Percentiles rank a stretch among this genome's conserved stretches.
Conservation (phyloP, 2,113 vertebrate genomes). For the Odocoileus virginianus region DNA sequence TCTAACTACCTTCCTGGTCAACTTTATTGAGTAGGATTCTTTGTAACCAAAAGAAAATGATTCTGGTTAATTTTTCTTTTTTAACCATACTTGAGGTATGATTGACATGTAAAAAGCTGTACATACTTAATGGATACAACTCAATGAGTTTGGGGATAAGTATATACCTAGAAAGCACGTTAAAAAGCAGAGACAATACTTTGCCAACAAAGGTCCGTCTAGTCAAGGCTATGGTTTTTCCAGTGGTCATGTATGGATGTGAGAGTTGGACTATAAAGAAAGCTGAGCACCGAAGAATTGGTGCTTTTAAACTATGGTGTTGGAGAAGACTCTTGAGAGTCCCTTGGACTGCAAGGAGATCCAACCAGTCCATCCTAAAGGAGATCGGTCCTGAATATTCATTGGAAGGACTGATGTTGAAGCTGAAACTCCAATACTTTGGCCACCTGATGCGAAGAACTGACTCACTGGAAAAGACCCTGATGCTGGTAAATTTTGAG, state of each 20-base stretch:
- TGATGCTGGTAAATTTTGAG: not conserved
- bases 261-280: not conserved
- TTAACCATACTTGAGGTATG: not conserved
- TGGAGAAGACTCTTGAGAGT: not conserved
- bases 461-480: not conserved
- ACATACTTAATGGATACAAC: not conserved
- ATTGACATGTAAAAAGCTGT: not conserved
- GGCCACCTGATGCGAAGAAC: not conserved
- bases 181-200: not conserved
- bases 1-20: not conserved
- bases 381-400: not conserved
- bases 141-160: not conserved
- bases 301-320: not conserved
- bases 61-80: not conserved
- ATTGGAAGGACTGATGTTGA: not conserved
- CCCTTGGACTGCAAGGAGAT: not conserved
- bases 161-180: not conserved
- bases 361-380: not conserved
- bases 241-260: not conserved
- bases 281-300: not conserved
- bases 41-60: not conserved
- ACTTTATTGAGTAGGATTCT: not conserved
- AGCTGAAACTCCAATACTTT: not conserved
- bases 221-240: not conserved
- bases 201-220: not conserved